Evolutionary conservation across 2,113 vertebrate genomes (phyloP).

Genomic region (Burhinus oedicnemus): DNA sequence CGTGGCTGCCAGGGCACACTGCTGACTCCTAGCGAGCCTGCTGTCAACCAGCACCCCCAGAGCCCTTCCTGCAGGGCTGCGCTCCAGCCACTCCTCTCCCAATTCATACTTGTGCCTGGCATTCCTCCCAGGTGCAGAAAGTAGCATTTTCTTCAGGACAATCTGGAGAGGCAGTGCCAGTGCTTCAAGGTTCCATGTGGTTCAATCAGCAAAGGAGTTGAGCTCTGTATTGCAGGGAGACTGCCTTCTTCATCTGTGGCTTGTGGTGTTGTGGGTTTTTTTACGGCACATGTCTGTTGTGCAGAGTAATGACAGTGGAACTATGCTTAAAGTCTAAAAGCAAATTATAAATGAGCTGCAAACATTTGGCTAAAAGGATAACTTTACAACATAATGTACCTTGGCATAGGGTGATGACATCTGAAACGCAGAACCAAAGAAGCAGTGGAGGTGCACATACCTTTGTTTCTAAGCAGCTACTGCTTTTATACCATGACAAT

Average conservation of each 20-base stretch:
- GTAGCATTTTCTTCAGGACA: background rate
- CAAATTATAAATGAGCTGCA: background rate
- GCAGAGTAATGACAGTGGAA: background rate
- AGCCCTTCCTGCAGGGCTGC: no score
- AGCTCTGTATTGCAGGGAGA: background rate
- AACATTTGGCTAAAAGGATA: background rate
- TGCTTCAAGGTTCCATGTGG: background rate
- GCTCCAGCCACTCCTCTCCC: no score
- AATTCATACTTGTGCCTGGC: no score
- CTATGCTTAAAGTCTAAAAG: background rate
- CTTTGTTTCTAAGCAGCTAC: background rate
- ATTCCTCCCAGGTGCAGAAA: background rate
- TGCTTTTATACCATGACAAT: background rate
- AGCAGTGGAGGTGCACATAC: accelerated
- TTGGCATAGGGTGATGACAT: background rate
- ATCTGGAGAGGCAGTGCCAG: background rate
- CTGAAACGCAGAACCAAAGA: background rate
- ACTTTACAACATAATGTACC: background rate
- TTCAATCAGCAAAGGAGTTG: background rate
- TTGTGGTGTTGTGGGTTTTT: background rate
- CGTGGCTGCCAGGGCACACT: no score
- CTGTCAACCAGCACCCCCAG: no score
- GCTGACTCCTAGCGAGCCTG: no score
- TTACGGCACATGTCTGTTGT: background rate
- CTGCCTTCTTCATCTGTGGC: background rate